Evolutionary conservation across 1,140 invertebrate genomes (phyloP), one percentile per base, ranked within the genome.

Genomic region (Leptinotarsa defecta): DNA sequence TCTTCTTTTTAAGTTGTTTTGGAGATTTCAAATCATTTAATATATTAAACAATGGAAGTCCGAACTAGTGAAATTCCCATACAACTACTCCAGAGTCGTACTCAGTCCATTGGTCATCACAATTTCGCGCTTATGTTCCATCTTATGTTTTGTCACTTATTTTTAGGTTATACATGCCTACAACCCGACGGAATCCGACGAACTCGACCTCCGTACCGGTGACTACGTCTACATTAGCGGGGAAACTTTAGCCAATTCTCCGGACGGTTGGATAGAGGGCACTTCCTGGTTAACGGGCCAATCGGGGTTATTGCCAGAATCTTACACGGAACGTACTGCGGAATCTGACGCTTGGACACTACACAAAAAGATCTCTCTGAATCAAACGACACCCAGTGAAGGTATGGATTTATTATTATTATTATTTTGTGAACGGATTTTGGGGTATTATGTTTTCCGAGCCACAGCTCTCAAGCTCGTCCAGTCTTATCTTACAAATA

Each of bases 281-380:
- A 92, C 91, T 27, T 96, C 94, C 1, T 96, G 94, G 94, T 86
- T 95, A 20, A 96, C 95, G 13, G 95, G 94, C 34, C 89, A 88
- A 71, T 89, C 90, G 19, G 95, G 95, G 0, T 91, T 91, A 81
- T 87, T 96, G 78, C 95, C 95, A 1, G 90, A 91, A 76, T 93
- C 93, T 81, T 95, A 94, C 77, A 95, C 94, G 0, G 91, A 92
- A 83, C 88, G 93, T 52, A 94, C 94, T 1, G 92, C 94, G 0
- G 95, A 96, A 83, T 95, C 94, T 3, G 94, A 96, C 86, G 93
- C 94, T 2, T 97, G 95, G 95, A 96, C 94, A 4, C 83, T 96
- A 48, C 95, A 97, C 82, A 90, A 91, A 83, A 89, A 91, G 20
- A 86, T 92, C 13, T 87, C 88, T 27, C 86, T 93, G 19, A 88